These are phyloP conservation scores for Argya squamiceps DNA, from an alignment of 2,797 vertebrate genomes.

Conservation along the genomic window DNA sequence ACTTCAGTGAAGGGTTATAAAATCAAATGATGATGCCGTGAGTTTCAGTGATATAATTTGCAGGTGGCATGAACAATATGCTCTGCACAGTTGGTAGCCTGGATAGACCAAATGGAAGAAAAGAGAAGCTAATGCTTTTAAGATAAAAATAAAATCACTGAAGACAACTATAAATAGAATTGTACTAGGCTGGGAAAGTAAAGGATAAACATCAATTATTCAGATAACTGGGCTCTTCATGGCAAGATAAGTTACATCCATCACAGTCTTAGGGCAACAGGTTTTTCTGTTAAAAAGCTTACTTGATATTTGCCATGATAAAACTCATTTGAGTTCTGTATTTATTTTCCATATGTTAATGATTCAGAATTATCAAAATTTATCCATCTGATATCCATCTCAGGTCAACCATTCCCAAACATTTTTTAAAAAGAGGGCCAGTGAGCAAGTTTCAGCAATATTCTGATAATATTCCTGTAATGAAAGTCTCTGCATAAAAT, in stretches of 20 bases:
- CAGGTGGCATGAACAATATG: neutral
- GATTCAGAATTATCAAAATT: neutral
- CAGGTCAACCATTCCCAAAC: neutral
- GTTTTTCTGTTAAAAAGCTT: neutral
- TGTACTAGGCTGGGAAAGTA: neutral
- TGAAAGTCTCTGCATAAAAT: neutral
- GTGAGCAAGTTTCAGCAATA: neutral
- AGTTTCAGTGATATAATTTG: conserved; percentile 7
- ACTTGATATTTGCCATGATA: neutral
- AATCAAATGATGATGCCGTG: neutral
- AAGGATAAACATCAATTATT: neutral
- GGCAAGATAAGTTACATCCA: neutral
- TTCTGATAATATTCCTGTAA: neutral
- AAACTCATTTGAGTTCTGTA: neutral
- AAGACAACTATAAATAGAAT: neutral
- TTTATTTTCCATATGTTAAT: neutral
- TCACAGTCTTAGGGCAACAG: neutral
- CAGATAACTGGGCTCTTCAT: neutral
- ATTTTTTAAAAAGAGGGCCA: neutral
- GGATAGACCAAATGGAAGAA: neutral
- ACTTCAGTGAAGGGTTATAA: neutral
- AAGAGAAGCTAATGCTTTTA: neutral
- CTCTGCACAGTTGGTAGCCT: neutral
- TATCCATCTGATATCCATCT: neutral
- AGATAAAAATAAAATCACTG: neutral